A percentile compares a stretch with the other conserved stretches of the same genome.
phyloP scores from a whole-genome alignment of 2,113 vertebrate genomes.

The Girardinichthys multiradiatus region DNA sequence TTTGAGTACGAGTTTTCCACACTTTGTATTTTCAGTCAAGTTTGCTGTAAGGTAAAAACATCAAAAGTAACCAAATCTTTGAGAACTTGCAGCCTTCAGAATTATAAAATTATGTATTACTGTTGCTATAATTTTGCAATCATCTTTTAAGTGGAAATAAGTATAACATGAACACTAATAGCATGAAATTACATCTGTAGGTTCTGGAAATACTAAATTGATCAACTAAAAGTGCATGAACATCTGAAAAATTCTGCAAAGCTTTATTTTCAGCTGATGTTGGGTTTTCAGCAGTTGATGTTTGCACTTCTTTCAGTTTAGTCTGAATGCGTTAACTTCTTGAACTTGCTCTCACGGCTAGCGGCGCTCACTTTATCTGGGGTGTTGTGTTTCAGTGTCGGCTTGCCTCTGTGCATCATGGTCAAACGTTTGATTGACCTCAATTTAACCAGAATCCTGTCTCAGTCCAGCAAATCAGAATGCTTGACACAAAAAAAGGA shows the following conservation, averaged over 20 bases:
- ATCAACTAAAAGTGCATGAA: background rate
- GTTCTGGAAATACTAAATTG: background rate
- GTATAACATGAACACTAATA: background rate
- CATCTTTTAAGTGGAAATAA: too few species aligned
- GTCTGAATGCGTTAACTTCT: background rate
- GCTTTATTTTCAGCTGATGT: background rate
- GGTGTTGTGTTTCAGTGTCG: background rate
- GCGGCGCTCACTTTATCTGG: background rate
- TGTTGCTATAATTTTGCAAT: too few species aligned
- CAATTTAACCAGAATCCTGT: background rate
- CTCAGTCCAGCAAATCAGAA: background rate
- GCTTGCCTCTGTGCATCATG: background rate
- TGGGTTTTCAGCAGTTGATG: background rate
- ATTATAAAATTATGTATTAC: background rate
- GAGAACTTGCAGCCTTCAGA: background rate
- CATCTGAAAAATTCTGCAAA: background rate
- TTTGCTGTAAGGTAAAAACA: background rate
- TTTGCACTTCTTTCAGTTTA: background rate
- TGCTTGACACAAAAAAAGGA: background rate
- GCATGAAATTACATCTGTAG: too few species aligned
- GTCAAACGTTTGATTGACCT: conserved; percentile 10
- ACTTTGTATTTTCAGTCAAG: background rate
- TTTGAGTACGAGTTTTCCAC: too few species aligned
- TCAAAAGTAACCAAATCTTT: background rate
- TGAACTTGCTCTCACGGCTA: background rate